Evolutionary conservation across 1,140 invertebrate genomes (phyloP), one percentile per base, ranked within the genome.

Genomic region (Drosophila nebulosa): DNA sequence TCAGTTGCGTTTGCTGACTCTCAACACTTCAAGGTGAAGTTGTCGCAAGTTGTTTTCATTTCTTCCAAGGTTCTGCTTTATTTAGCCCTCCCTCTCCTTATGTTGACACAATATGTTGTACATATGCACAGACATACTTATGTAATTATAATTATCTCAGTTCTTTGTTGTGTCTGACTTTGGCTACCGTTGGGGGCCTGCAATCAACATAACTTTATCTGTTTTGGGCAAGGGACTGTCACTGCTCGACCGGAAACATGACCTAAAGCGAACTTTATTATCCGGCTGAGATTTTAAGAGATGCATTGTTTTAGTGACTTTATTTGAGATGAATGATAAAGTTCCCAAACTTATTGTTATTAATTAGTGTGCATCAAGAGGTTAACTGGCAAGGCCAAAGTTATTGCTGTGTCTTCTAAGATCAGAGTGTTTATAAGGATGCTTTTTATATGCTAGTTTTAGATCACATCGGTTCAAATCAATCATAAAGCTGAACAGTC

Each of bases 11-110:
- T 30, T 55, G 52, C 14, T 32, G 52, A 14, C 16, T 55, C 22
- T 55, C 52, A 55, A 30, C 52, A 32, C 52, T 55, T 55, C 26
- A 55, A 55, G 52, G 52, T 55, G 52, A 55, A 55, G 26, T 18
- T 12, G 14, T 26, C 18, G 51, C 24, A 24, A 53, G 12, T 53
- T 55, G 10, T 55, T 53, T 16, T 7, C 27, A 24, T 53, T 51
- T 53, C 24, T 16, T 21, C 14, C 39, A 46, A 46, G 39, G 39
- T 16, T 16, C 39, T 21, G 39, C n/a, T 32, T 27, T 32, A 30
- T 32, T 16, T 32, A 27, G 1, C 1, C 4, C 5, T 5, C 10
- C 21, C 9, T 52, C 27, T 9, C 9, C 52, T 10, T 30, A 4
- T 30, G 52, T 55, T 55, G 52, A 30, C 52, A 32, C 52, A 55